Base-by-base conservation (phyloP, 35 echinoderm and acorn worm species). In the Anneissia japonica region DNA sequence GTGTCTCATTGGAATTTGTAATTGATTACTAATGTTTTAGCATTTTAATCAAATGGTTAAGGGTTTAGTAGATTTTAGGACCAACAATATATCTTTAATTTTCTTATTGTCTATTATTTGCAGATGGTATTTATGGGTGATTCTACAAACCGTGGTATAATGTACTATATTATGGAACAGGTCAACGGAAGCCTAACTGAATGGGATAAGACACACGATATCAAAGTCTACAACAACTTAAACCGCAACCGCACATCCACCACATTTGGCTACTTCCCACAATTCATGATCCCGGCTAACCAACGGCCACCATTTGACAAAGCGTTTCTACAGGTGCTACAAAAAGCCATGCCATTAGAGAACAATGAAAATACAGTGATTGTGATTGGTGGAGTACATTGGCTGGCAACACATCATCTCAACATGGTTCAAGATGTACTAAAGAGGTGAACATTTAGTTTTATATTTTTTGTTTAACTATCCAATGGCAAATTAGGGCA, bases 121-220 rank as follows among this genome's bases (percentile, higher is more conserved):
- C 55, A 98, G 91, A 26, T 98, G 34, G 77, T 98, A 40, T 98
- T 98, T 81, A 83, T 98, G 37, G 95, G 95, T 74, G 95, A 98
- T 39, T 98, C 95, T 0, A 98, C 95, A 31, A 98, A 98, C 33
- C 76, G 95, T 46, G 95, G 95, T 23, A 98, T 98, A n/a, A 98
- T 98, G 91, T 94, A 94, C 79, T 93, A 93, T 34, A 36, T 98
- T 28, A 98, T 98, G 91, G 88, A 98, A 56, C 82, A 90, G 74
- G 83, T 98, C 37, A 98, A 98, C 35, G 89, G 95, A 45, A 87
- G 89, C 5, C 87, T 98, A 23, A 85, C 82, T 17, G 85, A 98
- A 55, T 98, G 91, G 91, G 91, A 98, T 45, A 98, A 98, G 78
- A 98, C 95, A 26, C 95, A 98, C 30, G 74, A 98, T 78, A 91